Conservation (phyloP, 1,140 invertebrate genomes). For the Nomia melanderi region DNA sequence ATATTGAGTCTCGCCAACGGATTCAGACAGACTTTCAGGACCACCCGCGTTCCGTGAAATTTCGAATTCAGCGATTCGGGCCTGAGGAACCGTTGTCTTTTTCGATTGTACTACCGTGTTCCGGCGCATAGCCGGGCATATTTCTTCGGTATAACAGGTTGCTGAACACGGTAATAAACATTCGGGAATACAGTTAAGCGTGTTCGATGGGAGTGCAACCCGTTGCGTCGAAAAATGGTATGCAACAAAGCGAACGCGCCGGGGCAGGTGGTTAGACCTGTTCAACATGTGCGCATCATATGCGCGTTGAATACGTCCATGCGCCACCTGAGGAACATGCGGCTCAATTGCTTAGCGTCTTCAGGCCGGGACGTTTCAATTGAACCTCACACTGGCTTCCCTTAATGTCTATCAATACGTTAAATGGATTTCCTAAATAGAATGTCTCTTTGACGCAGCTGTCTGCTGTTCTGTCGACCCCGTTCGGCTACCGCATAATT, state of each 20-base stretch:
- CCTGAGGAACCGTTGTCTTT: not conserved
- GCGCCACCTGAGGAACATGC: not conserved
- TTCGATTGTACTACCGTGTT: not conserved
- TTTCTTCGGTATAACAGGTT: constrained; percentile 11
- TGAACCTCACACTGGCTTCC: not conserved
- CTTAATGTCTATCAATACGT: no score
- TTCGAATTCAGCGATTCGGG: no score
- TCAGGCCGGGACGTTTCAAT: constrained; percentile 8
- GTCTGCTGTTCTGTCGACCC: not conserved
- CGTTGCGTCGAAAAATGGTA: constrained; percentile 29
- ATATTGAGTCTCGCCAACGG: no score
- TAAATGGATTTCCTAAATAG: no score
- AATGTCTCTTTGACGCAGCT: not conserved
- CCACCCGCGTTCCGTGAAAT: no score
- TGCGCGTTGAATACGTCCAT: constrained; percentile 16
- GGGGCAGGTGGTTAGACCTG: constrained; percentile 33
- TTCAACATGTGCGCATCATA: constrained; percentile 34
- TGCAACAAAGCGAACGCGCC: constrained; percentile 30
- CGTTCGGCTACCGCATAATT: not conserved
- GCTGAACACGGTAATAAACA: constrained; percentile 31
- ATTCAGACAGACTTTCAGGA: no score
- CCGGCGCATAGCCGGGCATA: not conserved
- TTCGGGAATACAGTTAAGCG: constrained; percentile 2
- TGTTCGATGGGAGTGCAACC: constrained; percentile 23
- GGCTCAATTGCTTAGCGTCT: constrained; percentile 6